phyloP scores from a whole-genome alignment of 2,888 invertebrate species.

The Orchesella flavescens region DNA sequence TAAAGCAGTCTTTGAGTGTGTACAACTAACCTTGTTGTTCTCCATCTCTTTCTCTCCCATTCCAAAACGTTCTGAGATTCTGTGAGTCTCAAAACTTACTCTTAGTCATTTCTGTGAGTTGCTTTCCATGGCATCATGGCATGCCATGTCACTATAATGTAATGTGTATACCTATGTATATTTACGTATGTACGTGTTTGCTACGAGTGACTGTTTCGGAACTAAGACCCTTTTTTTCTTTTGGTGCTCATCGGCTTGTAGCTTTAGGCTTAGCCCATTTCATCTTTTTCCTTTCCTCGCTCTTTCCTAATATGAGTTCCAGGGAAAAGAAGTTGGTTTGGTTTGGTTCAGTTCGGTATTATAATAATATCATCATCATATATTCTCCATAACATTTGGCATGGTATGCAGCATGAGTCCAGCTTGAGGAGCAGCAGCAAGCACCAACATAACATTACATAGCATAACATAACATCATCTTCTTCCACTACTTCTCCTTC shows the following conservation, averaged over 20 bases:
- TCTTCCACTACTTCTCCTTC: slow-evolving; percentile 7
- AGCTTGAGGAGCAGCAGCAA: too few relatives aligned
- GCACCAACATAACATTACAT: too few relatives aligned
- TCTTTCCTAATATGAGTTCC: neutral
- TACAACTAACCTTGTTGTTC: slow-evolving; percentile 51
- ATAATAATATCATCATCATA: slow-evolving; percentile 16
- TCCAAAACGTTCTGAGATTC: neutral
- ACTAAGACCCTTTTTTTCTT: slow-evolving; percentile 6
- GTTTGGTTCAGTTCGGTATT: neutral
- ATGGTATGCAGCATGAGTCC: slow-evolving; percentile 21
- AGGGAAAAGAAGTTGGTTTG: neutral
- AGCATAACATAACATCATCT: too few relatives aligned
- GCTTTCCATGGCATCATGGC: too few relatives aligned
- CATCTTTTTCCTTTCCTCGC: slow-evolving; percentile 46
- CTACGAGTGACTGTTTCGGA: neutral
- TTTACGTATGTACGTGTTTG: neutral
- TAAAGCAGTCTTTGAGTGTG: slow-evolving; percentile 34
- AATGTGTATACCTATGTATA: neutral
- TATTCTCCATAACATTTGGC: slow-evolving; percentile 46
- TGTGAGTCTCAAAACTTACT: too few relatives aligned
- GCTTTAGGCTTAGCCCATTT: slow-evolving; percentile 57
- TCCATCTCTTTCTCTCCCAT: neutral
- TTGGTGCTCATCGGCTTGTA: slow-evolving; percentile 26
- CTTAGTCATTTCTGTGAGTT: too few relatives aligned
- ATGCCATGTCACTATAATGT: too few relatives aligned